phyloP scores from a whole-genome alignment of 2,888 invertebrate genomes.

The Hydraecia micacea region DNA sequence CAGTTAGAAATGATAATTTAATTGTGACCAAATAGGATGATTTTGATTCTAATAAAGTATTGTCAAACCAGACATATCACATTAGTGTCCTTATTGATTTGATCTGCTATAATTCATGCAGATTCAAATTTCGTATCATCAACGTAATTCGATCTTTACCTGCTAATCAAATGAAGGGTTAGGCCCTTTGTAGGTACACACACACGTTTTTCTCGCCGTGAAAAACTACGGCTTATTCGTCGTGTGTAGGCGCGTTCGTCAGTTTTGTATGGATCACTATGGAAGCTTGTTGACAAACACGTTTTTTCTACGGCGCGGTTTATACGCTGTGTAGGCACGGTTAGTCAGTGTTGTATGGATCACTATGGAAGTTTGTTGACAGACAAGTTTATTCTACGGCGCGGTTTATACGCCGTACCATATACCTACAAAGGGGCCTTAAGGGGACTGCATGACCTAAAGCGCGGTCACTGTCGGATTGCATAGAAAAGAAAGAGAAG shows the following conservation, averaged over 20 bases:
- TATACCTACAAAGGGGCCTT: too few species aligned
- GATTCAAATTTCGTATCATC: not conserved
- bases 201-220: not conserved
- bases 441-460: too few species aligned
- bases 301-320: too few species aligned
- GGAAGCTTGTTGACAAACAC: too few species aligned
- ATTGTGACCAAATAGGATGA: not conserved
- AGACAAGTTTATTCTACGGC: too few species aligned
- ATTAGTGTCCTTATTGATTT: not conserved
- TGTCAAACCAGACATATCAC: not conserved
- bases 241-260: not conserved
- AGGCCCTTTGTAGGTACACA: not conserved
- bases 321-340: not conserved
- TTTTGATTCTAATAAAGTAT: not conserved
- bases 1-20: not conserved
- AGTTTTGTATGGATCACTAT: not conserved
- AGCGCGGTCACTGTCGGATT: too few species aligned
- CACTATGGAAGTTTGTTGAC: not conserved
- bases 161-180: slow-evolving; percentile 10
- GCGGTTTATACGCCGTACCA: too few species aligned
- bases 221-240: not conserved
- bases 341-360: not conserved
- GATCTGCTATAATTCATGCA: not conserved
- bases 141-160: not conserved
- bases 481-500: too few species aligned